A percentile compares a stretch with the other conserved stretches of the same genome.
Evolutionary conservation across 2,113 vertebrate species (phyloP).

Genomic region (Lontra canadensis): DNA sequence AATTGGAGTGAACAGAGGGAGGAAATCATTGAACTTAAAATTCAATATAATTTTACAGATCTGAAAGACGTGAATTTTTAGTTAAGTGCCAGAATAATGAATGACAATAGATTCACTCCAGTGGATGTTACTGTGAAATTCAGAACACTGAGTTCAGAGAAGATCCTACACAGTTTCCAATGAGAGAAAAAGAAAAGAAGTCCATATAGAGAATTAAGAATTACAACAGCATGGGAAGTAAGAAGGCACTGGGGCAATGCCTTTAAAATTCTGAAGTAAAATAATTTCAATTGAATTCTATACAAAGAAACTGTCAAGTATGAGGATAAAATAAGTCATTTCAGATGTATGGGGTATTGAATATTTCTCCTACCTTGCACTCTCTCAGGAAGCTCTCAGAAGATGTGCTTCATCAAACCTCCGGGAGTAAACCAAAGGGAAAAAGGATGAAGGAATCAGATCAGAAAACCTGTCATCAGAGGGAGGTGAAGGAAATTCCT

Average conservation of each 20-base stretch:
- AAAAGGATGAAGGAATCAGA: not conserved
- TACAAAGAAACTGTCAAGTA: not conserved
- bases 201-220: not conserved
- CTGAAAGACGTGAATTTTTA: not conserved
- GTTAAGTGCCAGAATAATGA: not conserved
- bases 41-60: not conserved
- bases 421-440: not conserved
- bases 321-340: not conserved
- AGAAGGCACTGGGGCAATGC: not conserved
- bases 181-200: not conserved
- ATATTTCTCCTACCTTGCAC: not conserved
- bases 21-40: not conserved
- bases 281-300: not conserved
- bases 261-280: not conserved
- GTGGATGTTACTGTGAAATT: not conserved
- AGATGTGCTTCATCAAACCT: not conserved
- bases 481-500: not conserved
- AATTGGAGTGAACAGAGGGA: not conserved
- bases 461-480: not conserved
- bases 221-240: not conserved
- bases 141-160: not conserved
- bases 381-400: not conserved
- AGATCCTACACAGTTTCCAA: not conserved
- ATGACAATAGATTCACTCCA: not conserved
- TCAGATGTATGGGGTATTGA: not conserved